A percentile compares a stretch with the other conserved stretches of the same genome.
Conservation (phyloP, 2,888 invertebrate genomes). For the Napeogenes inachia region DNA sequence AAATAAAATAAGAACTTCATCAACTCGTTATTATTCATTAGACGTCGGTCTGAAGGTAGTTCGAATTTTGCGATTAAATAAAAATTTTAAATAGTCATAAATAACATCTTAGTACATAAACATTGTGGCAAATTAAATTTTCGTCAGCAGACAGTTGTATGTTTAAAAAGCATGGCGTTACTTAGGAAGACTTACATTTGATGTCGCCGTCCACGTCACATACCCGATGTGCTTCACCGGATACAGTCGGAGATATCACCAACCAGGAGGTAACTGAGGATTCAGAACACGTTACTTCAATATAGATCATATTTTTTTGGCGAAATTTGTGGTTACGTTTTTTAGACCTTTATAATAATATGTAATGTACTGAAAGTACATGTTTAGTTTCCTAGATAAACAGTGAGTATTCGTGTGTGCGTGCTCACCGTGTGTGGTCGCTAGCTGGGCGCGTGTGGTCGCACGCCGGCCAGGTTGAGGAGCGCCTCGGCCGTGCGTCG, state of each 20-base stretch:
- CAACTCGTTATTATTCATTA: slow-evolving; percentile 8
- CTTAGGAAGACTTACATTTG: slow-evolving; percentile 32
- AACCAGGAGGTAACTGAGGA: slow-evolving; percentile 18
- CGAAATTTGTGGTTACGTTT: no score
- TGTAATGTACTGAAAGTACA: no score
- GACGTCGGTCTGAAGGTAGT: slow-evolving; percentile 19
- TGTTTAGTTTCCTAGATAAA: not conserved
- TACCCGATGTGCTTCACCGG: slow-evolving; percentile 14
- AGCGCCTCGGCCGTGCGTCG: slow-evolving; percentile 72
- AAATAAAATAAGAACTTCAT: slow-evolving; percentile 11
- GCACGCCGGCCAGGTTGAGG: slow-evolving; percentile 68
- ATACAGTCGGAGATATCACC: slow-evolving; percentile 17
- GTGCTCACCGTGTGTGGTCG: slow-evolving; percentile 16
- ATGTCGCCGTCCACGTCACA: slow-evolving; percentile 24
- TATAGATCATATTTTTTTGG: no score
- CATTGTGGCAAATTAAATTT: slow-evolving; percentile 19
- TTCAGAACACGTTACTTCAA: no score
- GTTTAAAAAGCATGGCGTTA: slow-evolving; percentile 25
- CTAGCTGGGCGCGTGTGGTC: slow-evolving; percentile 42
- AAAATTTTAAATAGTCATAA: slow-evolving; percentile 12
- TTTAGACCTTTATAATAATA: no score
- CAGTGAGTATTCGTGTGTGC: not conserved
- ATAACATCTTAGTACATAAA: slow-evolving; percentile 16
- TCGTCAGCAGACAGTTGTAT: slow-evolving; percentile 19
- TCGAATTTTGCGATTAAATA: slow-evolving; percentile 12